Conservation (phyloP, 2,113 vertebrate genomes). For the Vidua macroura region DNA sequence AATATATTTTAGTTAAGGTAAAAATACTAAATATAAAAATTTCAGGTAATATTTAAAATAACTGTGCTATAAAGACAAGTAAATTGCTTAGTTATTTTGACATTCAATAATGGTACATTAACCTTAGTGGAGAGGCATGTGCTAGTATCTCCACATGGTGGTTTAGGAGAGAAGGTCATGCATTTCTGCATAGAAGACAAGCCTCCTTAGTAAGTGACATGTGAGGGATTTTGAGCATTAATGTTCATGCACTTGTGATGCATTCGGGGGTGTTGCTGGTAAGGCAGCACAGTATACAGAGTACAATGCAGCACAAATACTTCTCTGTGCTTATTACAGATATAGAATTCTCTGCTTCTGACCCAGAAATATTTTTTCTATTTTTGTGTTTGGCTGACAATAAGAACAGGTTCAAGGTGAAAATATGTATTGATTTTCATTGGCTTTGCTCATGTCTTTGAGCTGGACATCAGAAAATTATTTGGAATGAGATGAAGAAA, state of each 20-base stretch:
- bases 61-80: conserved; percentile 48
- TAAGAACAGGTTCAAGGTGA: not conserved
- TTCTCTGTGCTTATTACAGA: not conserved
- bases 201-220: conserved; percentile 2
- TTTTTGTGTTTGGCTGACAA: not conserved
- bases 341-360: conserved; percentile 14
- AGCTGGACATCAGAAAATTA: conserved; percentile 40
- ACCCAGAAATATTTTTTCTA: not conserved
- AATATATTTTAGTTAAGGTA: conserved; percentile 66
- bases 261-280: not conserved
- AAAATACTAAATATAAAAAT: conserved; percentile 65
- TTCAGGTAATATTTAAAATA: conserved; percentile 55
- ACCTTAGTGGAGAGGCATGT: not conserved
- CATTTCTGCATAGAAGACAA: conserved; percentile 50
- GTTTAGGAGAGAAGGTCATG: conserved; percentile 32
- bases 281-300: conserved; percentile 19
- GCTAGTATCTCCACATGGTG: conserved; percentile 14
- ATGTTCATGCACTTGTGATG: not conserved
- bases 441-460: conserved; percentile 10
- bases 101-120: conserved; percentile 48
- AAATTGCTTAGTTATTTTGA: conserved; percentile 36
- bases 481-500: conserved; percentile 34
- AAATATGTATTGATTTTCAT: not conserved
- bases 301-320: not conserved
- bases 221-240: not conserved